Base-by-base conservation (phyloP, 2,113 vertebrate species). In the Argyrosomus japonicus region DNA sequence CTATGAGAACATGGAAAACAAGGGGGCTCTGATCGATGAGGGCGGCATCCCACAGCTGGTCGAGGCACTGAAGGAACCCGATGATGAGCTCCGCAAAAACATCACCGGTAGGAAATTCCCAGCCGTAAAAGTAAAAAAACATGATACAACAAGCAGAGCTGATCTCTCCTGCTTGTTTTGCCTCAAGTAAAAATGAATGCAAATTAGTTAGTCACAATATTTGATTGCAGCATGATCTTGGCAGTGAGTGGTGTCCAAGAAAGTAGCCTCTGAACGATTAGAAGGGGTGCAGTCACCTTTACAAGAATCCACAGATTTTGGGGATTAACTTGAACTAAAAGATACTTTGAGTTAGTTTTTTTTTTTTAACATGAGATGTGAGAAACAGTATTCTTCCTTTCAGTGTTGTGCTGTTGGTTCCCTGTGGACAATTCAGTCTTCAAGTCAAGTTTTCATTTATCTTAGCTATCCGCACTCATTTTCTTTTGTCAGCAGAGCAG, bases 11-110 rank as follows among this genome's bases (percentile, higher is more conserved):
- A 85, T 94, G 0, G 95, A 97, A 62, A 99, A 99, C 94, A 99
- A 99, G 93, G 86, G 94, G 40, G 94, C 94, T 0, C 95, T 99
- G 83, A 97, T 99, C 17, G 95, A 98, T 47, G 94, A 96, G 72
- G 95, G 96, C 0, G 98, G 98, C 64, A 96, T 99, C 87, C 91
- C 93, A 0, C 93, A 96, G 91, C 95, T 99, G 60, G 93, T 97
- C 69, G 85, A 95, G 27, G 96, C 97, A 0, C 94, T 99, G 12
- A 92, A 87, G 0, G 96, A 97, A 72, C 88, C 89, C 0, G 97
- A 99, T 0, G 97, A 98, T 0, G 98, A 99, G 87, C 96, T 99
- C 19, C 94, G 92, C 91, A 99, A 98, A 91, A 99, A 99, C 0
- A 97, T 99, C 87, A 94, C 94, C 13, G 93, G 93, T 93, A 77